Conservation (phyloP, 2,888 invertebrate genomes). For the Malacosoma neustria region DNA sequence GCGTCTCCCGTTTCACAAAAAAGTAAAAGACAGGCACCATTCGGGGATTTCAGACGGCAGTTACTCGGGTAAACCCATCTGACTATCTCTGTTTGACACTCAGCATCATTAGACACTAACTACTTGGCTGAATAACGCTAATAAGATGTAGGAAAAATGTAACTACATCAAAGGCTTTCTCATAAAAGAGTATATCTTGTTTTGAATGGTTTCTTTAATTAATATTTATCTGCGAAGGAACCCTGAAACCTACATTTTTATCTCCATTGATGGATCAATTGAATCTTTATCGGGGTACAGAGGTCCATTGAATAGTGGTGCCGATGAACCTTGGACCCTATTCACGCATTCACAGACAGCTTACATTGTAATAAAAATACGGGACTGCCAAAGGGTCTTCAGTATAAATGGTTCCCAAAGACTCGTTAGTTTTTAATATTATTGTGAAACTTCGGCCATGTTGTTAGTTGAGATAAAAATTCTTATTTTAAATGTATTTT, state of each 20-base stretch:
- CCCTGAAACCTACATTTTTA: background rate
- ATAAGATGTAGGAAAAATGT: too few species aligned
- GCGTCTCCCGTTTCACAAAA: too few species aligned
- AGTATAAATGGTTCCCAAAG: background rate
- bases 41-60: too few species aligned
- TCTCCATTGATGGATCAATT: background rate
- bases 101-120: too few species aligned
- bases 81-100: too few species aligned
- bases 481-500: too few species aligned
- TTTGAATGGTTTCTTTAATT: background rate
- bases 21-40: too few species aligned
- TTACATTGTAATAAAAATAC: background rate
- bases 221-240: background rate
- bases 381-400: background rate
- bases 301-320: background rate
- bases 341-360: background rate
- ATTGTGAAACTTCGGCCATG: background rate
- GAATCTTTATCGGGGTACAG: background rate
- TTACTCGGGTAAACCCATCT: too few species aligned
- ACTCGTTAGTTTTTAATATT: background rate
- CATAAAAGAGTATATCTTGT: too few species aligned
- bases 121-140: too few species aligned
- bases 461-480: too few species aligned
- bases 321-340: background rate
- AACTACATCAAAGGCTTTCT: too few species aligned